Percentiles rank a stretch among this genome's conserved stretches.
Conservation (phyloP, 2,888 invertebrate species). For the Tromatobia lineatoria region DNA sequence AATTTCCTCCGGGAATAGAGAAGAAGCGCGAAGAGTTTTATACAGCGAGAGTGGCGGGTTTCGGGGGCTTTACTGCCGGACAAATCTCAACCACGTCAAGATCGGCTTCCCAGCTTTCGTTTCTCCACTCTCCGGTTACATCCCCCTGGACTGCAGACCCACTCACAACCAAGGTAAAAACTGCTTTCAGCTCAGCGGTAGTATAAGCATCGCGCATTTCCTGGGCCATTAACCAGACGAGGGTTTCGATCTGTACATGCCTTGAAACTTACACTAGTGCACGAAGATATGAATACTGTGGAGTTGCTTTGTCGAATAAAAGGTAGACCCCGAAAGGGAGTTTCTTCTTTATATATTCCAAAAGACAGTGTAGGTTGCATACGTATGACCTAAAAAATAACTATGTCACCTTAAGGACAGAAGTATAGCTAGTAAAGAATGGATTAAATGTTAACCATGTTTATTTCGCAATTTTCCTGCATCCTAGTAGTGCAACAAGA, state of each 20-base stretch:
- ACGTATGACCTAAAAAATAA: background rate
- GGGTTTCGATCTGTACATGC: background rate
- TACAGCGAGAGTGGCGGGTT: constrained; percentile 18
- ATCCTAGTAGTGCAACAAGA: no score
- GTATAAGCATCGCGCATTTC: constrained; percentile 15
- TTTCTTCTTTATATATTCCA: background rate
- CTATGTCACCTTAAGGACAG: background rate
- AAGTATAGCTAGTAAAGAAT: background rate
- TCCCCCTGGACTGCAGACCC: constrained; percentile 26
- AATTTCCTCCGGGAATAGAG: constrained; percentile 60
- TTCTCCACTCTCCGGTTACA: constrained; percentile 25
- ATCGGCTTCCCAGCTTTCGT: constrained; percentile 39
- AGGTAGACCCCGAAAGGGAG: no score
- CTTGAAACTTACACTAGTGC: background rate
- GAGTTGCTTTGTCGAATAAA: background rate
- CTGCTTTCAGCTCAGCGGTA: constrained; percentile 5
- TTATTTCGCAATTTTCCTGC: no score
- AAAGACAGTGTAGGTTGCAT: background rate
- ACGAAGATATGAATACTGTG: background rate
- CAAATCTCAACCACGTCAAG: constrained; percentile 58
- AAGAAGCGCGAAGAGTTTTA: constrained; percentile 30
- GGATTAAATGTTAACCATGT: no score
- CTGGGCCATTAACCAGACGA: constrained; percentile 25
- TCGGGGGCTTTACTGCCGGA: constrained; percentile 39
- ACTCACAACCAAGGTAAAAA: constrained; percentile 13